Conservation (phyloP, 92 coral and sea anemone species). For the Epizoanthus fatuus region DNA sequence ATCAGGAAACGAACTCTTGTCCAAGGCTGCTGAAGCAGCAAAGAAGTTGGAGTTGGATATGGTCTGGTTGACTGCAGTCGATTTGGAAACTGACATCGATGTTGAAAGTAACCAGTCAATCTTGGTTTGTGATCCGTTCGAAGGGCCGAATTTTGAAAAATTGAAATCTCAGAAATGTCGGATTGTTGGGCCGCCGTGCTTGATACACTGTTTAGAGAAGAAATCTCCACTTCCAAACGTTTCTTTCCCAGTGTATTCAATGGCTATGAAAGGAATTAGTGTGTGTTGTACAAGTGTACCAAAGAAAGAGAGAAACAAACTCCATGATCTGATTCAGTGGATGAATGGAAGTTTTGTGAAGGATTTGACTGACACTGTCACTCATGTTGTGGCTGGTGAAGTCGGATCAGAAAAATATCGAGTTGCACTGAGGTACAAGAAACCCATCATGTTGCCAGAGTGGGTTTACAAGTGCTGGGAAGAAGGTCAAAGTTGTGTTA, state of each 20-base stretch:
- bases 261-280: constrained; percentile 77
- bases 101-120: constrained; percentile 68
- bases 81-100: constrained; percentile 56
- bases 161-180: constrained; percentile 76
- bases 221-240: constrained; percentile 77
- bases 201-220: constrained; percentile 83
- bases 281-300: constrained; percentile 89
- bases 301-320: constrained; percentile 73
- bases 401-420: constrained; percentile 93
- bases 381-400: constrained; percentile 98
- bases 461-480: constrained; percentile 94
- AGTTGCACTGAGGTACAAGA: constrained; percentile 83
- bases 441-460: constrained; percentile 82
- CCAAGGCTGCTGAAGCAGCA: constrained; percentile 77
- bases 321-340: constrained; percentile 75
- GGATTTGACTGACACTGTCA: constrained; percentile 88
- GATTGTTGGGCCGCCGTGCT: constrained; percentile 91
- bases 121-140: constrained; percentile 84
- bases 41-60: constrained; percentile 73
- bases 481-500: constrained; percentile 58
- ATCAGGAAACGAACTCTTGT: constrained; percentile 65
- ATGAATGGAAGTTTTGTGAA: constrained; percentile 88
- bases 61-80: constrained; percentile 69
- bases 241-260: constrained; percentile 69
- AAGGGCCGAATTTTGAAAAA: constrained; percentile 85